Base-by-base conservation (phyloP, 2,888 invertebrate genomes). In the Cheiracanthium punctorium region DNA sequence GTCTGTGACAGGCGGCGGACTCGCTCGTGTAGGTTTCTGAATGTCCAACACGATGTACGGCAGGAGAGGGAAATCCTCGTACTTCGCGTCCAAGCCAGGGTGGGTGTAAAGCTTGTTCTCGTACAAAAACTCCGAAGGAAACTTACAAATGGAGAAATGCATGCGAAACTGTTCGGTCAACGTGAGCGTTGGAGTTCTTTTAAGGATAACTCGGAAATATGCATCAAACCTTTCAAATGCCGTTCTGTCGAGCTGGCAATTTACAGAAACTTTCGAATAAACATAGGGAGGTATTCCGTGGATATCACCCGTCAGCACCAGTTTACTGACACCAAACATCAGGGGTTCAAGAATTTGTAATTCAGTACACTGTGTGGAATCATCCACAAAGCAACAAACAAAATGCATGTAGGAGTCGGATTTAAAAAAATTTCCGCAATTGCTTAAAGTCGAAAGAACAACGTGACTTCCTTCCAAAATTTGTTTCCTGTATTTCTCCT, bases 311-410 rank as follows among this genome's bases (percentile, higher is more conserved):
- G 97, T 95, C 88, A 98, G 93, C 37, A 97, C 94, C 70, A 97
- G 92, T 75, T 94, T 95, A 10, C 7, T 32, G 0, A 85, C 10
- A 30, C 65, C 74, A 12, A 52, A 29, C 1, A 28, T 24, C 2
- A 85, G 20, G 7, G 73, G 72, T 12, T 80, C 79, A 14, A 85
- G 69, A 58, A 85, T 24, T 41, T 85, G 74, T 0, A 96, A 94
- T 91, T 98, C 98, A 52, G 94, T 94, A 89, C 96, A 95, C 91
- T 97, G 97, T 0, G 96, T 95, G 24, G 97, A 96, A 92, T 97
- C 96, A 91, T 96, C 96, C 79, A 97, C 94, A 77, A 96, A 95
- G 90, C 96, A 96, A 81, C 94, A 93, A 12, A 87, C 71, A 67
- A 89, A 86, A 1, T 58, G 32, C 8, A 30, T 29, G 29, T 85